Conservation (phyloP, 1,140 invertebrate species). For the Formica selysi region DNA sequence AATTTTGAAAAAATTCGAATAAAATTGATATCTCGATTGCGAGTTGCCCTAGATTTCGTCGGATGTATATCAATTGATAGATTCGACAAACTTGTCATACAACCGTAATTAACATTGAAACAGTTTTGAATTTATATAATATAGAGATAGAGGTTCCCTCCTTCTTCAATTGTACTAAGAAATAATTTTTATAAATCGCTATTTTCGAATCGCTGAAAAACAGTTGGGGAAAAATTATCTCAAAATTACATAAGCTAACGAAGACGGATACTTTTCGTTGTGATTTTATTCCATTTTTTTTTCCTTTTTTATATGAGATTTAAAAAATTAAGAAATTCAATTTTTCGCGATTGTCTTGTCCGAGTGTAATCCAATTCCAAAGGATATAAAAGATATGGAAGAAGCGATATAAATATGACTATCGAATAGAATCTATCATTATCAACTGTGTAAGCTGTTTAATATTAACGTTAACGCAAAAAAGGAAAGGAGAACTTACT, state of each 20-base stretch:
- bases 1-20: background rate
- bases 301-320: background rate
- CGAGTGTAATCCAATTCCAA: background rate
- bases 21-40: background rate
- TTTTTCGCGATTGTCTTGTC: background rate
- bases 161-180: background rate
- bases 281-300: background rate
- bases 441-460: background rate
- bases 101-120: background rate
- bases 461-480: background rate
- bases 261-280: background rate
- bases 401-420: no score
- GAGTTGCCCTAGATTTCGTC: background rate
- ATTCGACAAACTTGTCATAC: background rate
- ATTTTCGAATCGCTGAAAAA: background rate
- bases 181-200: background rate
- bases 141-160: background rate
- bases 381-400: no score
- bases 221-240: background rate
- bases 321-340: background rate
- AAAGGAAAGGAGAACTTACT: slow-evolving; percentile 66
- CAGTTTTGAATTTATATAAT: background rate
- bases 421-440: no score
- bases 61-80: background rate
- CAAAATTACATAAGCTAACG: background rate